phyloP scores from a whole-genome alignment of 2,113 vertebrate genomes.

The Aldabrachelys gigantea region DNA sequence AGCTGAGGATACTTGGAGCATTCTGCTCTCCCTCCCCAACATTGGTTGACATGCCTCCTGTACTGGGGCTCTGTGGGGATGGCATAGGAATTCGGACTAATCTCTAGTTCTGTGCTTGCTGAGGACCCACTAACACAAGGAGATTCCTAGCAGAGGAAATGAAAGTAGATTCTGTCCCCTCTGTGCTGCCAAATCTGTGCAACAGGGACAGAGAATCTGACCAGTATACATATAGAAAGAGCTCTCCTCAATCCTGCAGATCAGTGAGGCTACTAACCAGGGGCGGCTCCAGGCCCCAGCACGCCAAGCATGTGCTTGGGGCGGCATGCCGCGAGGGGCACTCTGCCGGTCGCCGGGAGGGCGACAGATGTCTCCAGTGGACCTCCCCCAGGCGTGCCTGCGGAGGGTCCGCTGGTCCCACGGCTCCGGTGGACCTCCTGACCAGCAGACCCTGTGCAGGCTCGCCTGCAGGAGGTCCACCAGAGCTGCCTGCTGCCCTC shows the following conservation, averaged over 20 bases:
- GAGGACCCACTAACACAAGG: accelerated
- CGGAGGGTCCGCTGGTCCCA: too few species aligned
- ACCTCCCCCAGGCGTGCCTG: too few species aligned
- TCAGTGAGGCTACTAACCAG: not conserved
- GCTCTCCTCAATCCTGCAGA: not conserved
- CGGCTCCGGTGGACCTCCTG: too few species aligned
- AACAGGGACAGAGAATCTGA: not conserved
- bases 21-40: not conserved
- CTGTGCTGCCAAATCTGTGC: not conserved
- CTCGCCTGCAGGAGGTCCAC: too few species aligned
- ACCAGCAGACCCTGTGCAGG: too few species aligned
- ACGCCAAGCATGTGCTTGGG: too few species aligned
- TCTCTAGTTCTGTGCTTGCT: not conserved
- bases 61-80: not conserved
- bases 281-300: too few species aligned
- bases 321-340: too few species aligned
- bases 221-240: not conserved
- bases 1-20: not conserved
- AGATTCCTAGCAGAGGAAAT: not conserved
- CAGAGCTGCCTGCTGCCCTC: too few species aligned
- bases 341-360: too few species aligned
- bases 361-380: too few species aligned
- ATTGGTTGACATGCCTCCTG: not conserved
- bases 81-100: not conserved
- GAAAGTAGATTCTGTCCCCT: not conserved